phyloP scores from a whole-genome alignment of 2,888 invertebrate genomes.

The Neocrepidodera transversa region DNA sequence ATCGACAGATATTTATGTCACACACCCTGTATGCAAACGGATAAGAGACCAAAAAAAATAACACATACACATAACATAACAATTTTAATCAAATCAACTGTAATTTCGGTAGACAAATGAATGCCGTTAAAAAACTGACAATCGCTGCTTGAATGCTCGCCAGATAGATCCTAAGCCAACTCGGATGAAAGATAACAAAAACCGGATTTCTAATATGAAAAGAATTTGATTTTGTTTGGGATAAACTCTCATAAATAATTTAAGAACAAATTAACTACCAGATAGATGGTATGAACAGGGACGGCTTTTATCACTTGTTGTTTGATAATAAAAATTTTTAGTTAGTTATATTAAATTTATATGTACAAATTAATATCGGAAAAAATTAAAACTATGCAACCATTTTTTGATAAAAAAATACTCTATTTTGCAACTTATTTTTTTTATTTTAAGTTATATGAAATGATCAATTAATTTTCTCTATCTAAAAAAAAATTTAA shows the following conservation, averaged over 20 bases:
- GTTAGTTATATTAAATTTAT: not conserved
- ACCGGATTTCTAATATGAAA: slow-evolving; percentile 41
- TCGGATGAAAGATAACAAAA: slow-evolving; percentile 39
- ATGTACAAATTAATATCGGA: not conserved
- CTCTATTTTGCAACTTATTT: too few relatives aligned
- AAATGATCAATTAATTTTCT: too few relatives aligned
- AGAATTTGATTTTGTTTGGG: slow-evolving; percentile 42
- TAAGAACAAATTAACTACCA: slow-evolving; percentile 36
- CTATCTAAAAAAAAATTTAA: too few relatives aligned
- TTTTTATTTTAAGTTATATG: too few relatives aligned
- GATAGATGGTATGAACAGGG: slow-evolving; percentile 8
- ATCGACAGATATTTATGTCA: too few relatives aligned
- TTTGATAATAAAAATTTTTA: not conserved
- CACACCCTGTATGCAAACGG: not conserved
- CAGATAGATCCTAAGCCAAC: slow-evolving; percentile 11
- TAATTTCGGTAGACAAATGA: slow-evolving; percentile 42
- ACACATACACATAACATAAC: slow-evolving; percentile 25
- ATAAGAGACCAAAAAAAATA: slow-evolving; percentile 1
- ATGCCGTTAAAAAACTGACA: slow-evolving; percentile 43
- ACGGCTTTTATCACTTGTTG: slow-evolving; percentile 30
- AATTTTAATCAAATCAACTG: slow-evolving; percentile 40
- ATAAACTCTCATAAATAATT: slow-evolving; percentile 44
- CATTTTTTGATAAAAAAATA: not conserved
- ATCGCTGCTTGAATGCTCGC: slow-evolving; percentile 36
- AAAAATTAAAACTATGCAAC: not conserved